phyloP scores from a whole-genome alignment of 2,888 invertebrate genomes.

The Octodonta nipae region DNA sequence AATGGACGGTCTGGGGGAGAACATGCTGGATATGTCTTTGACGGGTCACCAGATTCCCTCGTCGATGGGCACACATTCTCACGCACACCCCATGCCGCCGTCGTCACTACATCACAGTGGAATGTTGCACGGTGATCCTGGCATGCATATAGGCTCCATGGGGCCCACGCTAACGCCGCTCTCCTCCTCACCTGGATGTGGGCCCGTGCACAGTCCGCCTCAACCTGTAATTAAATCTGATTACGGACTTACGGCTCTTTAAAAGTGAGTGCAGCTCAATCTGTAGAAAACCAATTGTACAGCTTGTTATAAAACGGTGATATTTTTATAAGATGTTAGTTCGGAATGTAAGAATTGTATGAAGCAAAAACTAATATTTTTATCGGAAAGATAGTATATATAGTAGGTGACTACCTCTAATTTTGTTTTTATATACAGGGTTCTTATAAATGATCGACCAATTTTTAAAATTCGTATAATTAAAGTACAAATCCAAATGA shows the following conservation, averaged over 20 bases:
- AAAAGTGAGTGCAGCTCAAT: slow-evolving; percentile 29
- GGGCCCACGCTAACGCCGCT: slow-evolving; percentile 44
- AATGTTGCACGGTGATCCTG: slow-evolving; percentile 34
- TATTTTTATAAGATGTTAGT: too few relatives aligned
- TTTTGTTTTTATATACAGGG: too few relatives aligned
- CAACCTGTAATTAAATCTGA: slow-evolving; percentile 67
- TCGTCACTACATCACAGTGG: slow-evolving; percentile 26
- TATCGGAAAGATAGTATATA: too few relatives aligned
- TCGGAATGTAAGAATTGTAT: too few relatives aligned
- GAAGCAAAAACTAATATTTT: too few relatives aligned
- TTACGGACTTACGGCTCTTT: slow-evolving; percentile 72
- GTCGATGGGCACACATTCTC: slow-evolving; percentile 39
- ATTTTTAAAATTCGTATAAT: too few relatives aligned
- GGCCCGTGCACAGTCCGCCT: slow-evolving; percentile 39
- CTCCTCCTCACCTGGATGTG: slow-evolving; percentile 42
- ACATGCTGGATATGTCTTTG: slow-evolving; percentile 37
- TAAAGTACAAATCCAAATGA: too few relatives aligned
- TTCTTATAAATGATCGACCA: too few relatives aligned
- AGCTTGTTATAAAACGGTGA: too few relatives aligned
- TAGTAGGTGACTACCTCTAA: too few relatives aligned
- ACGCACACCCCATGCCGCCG: slow-evolving; percentile 41
- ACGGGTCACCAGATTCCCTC: slow-evolving; percentile 36
- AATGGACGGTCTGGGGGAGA: slow-evolving; percentile 43
- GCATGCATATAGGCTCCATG: slow-evolving; percentile 38
- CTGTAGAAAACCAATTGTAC: too few relatives aligned